Evolutionary conservation across 2,888 invertebrate species (phyloP).

Genomic region (Stictocephala bisonia): DNA sequence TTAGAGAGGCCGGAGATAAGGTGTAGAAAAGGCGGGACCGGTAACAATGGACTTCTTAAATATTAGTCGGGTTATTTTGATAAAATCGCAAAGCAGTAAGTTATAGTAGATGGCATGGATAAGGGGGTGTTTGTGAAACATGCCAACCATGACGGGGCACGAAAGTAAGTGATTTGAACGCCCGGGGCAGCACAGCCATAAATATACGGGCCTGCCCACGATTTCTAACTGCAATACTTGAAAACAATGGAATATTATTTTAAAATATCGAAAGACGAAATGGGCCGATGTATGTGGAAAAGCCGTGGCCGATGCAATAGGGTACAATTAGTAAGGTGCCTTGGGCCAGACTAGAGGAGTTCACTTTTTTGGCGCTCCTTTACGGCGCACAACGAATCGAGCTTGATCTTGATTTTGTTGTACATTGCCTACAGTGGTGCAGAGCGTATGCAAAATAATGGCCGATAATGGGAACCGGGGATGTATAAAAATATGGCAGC

Average conservation of each 20-base stretch:
- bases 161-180: constrained; percentile 46
- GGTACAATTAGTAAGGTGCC: constrained; percentile 21
- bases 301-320: constrained; percentile 34
- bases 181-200: constrained; percentile 32
- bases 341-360: constrained; percentile 12
- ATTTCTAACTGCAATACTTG: constrained; percentile 39
- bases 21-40: constrained; percentile 36
- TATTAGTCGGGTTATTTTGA: constrained; percentile 31
- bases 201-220: constrained; percentile 23
- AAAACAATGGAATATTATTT: constrained; percentile 49
- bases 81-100: constrained; percentile 37
- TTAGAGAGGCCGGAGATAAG: constrained; percentile 33
- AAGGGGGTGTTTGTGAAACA: constrained; percentile 35
- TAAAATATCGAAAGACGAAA: constrained; percentile 47
- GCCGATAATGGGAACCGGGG: constrained; percentile 19
- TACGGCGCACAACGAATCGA: constrained; percentile 7
- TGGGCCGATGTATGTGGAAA: constrained; percentile 37
- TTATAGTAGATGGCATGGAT: constrained; percentile 13
- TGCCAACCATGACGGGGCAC: constrained; percentile 36
- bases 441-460: constrained; percentile 20
- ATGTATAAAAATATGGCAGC: constrained; percentile 11
- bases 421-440: constrained; percentile 22
- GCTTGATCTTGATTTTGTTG: constrained; percentile 15
- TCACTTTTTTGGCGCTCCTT: constrained; percentile 23
- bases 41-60: constrained; percentile 27